These are phyloP conservation scores for Drosophila fungiperda DNA, from an alignment of 2,888 invertebrate genomes.

Conservation along the genomic window DNA sequence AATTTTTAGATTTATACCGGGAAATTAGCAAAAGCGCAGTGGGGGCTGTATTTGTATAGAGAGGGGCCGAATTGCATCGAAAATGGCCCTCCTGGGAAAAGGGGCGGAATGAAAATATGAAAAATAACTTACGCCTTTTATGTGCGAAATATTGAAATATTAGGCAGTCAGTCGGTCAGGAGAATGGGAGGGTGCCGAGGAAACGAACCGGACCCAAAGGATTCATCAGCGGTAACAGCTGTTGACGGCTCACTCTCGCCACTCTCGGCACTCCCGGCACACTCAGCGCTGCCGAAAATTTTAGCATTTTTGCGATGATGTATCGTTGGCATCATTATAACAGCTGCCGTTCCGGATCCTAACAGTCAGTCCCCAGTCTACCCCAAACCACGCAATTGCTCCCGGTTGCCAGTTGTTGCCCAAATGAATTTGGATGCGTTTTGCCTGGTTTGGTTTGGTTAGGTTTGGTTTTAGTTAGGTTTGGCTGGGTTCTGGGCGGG, in stretches of 20 bases:
- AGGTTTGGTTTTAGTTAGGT: constrained; percentile 37
- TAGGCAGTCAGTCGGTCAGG: constrained; percentile 43
- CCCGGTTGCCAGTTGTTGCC: constrained; percentile 30
- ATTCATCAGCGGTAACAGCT: constrained; percentile 80
- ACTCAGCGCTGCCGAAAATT: constrained; percentile 69
- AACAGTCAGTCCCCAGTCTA: constrained; percentile 44
- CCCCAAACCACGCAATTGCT: background rate
- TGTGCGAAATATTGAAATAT: constrained; percentile 79
- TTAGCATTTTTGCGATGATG: constrained; percentile 82
- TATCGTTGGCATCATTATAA: constrained; percentile 80
- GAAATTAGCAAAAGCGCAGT: constrained; percentile 69
- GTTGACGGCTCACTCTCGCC: constrained; percentile 62
- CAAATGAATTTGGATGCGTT: constrained; percentile 76
- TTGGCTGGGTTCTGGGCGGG: constrained; percentile 28
- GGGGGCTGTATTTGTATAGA: background rate
- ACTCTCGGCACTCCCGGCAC: constrained; percentile 23
- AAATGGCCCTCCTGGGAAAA: constrained; percentile 22
- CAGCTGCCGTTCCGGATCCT: constrained; percentile 69
- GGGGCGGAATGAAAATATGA: constrained; percentile 54
- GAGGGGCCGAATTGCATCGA: constrained; percentile 16
- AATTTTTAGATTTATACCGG: constrained; percentile 68
- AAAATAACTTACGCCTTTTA: constrained; percentile 82
- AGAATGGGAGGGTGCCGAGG: background rate
- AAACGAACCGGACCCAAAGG: constrained; percentile 74
- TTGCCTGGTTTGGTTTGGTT: constrained; percentile 14